These are phyloP conservation scores for Seriola aureovittata DNA, from an alignment of 2,113 vertebrate genomes.

Conservation along the genomic window DNA sequence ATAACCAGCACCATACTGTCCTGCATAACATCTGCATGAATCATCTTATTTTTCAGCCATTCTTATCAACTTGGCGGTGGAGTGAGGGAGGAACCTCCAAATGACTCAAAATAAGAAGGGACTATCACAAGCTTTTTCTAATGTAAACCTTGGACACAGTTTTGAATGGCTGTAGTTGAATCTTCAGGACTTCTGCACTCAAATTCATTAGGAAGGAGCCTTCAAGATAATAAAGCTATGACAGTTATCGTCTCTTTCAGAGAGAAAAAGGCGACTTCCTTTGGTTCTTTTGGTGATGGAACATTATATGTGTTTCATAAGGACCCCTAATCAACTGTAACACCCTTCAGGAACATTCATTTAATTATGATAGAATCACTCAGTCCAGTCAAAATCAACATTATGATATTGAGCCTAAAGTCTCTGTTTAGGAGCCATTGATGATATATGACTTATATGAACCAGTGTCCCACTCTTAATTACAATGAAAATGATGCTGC, in stretches of 20 bases:
- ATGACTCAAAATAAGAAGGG: not conserved
- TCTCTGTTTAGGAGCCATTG: not conserved
- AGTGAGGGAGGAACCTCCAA: not conserved
- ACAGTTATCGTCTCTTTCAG: not conserved
- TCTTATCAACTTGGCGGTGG: not conserved
- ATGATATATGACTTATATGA: not conserved
- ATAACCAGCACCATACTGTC: not conserved
- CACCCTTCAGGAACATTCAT: not conserved
- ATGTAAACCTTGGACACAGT: not conserved
- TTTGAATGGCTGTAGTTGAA: not conserved
- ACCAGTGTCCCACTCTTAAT: slow-evolving; percentile 4
- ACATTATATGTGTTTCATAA: not conserved
- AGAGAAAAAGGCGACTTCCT: not conserved
- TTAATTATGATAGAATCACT: not conserved
- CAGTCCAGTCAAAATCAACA: not conserved
- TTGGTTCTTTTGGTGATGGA: not conserved
- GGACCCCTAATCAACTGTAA: too few species aligned
- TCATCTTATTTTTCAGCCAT: slow-evolving; percentile 1
- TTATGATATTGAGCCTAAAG: not conserved
- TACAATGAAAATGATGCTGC: not conserved
- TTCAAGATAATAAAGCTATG: not conserved
- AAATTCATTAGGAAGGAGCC: not conserved
- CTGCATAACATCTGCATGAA: not conserved
- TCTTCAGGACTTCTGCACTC: not conserved
- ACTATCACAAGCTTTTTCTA: not conserved